A percentile compares a stretch with the other conserved stretches of the same genome.
These are phyloP conservation scores for Gymnorhina tibicen DNA, from an alignment of 2,113 vertebrate genomes.

Conservation along the genomic window DNA sequence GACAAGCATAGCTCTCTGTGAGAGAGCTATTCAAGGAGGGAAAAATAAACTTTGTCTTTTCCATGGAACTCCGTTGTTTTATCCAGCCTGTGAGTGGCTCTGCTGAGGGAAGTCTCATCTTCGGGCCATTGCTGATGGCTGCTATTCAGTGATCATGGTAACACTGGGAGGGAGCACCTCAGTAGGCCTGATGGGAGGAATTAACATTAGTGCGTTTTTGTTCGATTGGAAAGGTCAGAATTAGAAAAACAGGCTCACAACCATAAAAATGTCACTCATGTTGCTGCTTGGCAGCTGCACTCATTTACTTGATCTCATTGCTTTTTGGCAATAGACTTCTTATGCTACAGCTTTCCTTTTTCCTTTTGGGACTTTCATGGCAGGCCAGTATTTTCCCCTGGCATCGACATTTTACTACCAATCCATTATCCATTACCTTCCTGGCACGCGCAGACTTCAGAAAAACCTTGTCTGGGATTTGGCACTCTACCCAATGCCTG, in stretches of 20 bases:
- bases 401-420: background rate
- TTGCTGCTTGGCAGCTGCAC: background rate
- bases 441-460: background rate
- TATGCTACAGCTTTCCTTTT: background rate
- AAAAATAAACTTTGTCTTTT: background rate
- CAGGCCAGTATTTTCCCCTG: background rate
- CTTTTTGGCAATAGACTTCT: background rate
- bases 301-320: background rate
- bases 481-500: background rate
- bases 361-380: background rate
- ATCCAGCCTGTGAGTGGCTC: background rate
- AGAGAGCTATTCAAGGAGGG: background rate
- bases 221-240: background rate
- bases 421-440: constrained; percentile 31
- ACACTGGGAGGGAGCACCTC: background rate
- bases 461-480: constrained; percentile 4
- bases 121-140: background rate
- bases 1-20: background rate
- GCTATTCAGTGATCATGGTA: background rate
- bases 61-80: background rate
- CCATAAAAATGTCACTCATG: background rate
- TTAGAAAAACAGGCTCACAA: background rate
- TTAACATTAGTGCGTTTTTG: background rate
- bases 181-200: background rate
- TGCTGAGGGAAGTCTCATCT: background rate